Evolutionary conservation across 2,113 vertebrate species (phyloP).

Genomic region (Gobio gobio): DNA sequence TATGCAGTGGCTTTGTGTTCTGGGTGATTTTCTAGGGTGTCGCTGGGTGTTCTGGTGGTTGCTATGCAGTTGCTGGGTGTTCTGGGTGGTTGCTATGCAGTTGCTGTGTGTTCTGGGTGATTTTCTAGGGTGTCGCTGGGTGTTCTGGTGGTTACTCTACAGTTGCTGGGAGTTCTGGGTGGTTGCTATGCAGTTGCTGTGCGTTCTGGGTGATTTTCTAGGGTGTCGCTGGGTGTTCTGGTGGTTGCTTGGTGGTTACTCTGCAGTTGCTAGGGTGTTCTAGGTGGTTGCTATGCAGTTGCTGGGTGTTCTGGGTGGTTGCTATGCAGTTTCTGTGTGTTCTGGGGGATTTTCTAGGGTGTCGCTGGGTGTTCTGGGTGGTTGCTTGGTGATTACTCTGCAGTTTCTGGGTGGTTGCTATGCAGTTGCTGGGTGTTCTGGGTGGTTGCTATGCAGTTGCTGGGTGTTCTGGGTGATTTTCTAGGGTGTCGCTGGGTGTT

Average conservation of each 20-base stretch:
- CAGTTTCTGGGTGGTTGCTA: background rate
- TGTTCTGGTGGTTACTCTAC: background rate
- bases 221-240: too few species aligned
- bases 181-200: too few species aligned
- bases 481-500: background rate
- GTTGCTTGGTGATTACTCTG: too few species aligned
- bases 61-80: too few species aligned
- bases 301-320: background rate
- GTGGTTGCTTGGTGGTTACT: too few species aligned
- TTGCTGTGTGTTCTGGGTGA: background rate
- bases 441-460: background rate
- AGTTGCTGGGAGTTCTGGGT: background rate
- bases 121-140: background rate
- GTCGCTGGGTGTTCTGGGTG: background rate
- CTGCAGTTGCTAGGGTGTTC: too few species aligned
- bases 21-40: background rate
- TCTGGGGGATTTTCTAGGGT: background rate
- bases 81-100: too few species aligned
- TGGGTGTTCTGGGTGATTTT: background rate
- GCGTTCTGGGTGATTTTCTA: background rate
- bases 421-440: background rate
- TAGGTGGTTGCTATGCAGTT: too few species aligned
- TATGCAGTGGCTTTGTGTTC: too few species aligned
- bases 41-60: too few species aligned
- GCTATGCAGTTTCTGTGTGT: background rate